Base-by-base conservation (phyloP, 2,888 invertebrate genomes). In the Drosophila formosana region DNA sequence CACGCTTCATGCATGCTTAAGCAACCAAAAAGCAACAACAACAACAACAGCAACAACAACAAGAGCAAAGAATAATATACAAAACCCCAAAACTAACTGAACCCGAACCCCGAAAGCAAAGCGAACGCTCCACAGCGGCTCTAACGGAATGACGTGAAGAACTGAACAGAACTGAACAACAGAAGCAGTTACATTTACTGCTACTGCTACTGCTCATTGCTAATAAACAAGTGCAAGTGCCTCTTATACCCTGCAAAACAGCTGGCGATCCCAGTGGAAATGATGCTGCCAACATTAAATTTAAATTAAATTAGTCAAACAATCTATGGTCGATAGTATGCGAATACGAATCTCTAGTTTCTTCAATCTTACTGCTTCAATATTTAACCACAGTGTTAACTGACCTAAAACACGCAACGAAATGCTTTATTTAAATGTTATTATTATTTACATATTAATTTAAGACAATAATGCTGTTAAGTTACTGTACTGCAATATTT, bases 1-100 rank as follows among this genome's bases (percentile, higher is more conserved):
- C 82, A 82, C 64, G 71, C 78, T 78, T 86, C 84, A 82, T 75
- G 82, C 86, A 75, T 83, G 83, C 87, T 83, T 80, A 69, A 80
- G 68, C 81, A 80, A 58, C 58, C 66, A 62, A 56, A 66, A 68
- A 66, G 49, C 34, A 13, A 32, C 11, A 8, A 9, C 41, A 32
- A 18, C 1, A 25, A 26, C 6, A 51, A 18, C 7, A 49, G 23
- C 26, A 23, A 46, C 28, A 23, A 51, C n/a, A 13, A 11, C n/a
- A 37, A 23, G 8, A 51, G 30, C 25, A 43, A 67, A 66, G 53
- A 53, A 45, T 62, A 62, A 52, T 55, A 55, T 49, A 55, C 66
- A 51, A 73, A 66, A 55, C 41, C 43, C 39, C 41, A 57, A 70
- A 64, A 32, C 41, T 53, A 66, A 76, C 61, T 69, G 56, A 70